Evolutionary conservation across 2,113 vertebrate genomes (phyloP), one percentile per base, ranked within the genome.

Genomic region (Noctilio leporinus): DNA sequence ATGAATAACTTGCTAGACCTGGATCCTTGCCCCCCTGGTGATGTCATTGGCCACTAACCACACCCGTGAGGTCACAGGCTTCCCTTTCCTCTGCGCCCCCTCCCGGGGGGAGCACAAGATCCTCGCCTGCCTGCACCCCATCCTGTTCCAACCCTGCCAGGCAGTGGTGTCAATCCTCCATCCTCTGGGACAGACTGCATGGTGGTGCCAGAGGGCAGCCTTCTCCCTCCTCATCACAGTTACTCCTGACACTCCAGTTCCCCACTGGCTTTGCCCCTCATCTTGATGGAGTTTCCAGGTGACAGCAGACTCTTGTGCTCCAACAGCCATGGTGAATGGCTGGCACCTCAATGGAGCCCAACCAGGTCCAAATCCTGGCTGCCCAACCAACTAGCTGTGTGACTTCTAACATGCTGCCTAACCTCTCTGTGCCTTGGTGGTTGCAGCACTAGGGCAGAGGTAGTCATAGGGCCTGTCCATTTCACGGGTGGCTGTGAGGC

Each of bases 1-100:
- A 96, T 45, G 98, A 98, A 98, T 98, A 98, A 95, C 98, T 97
- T 38, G 5, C 94, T 0, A 80, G 88, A 75, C 95, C 96, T 97
- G 95, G 97, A 97, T 97, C 87, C 96, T 84, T 0, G 96, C 91
- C 98, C 92, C 96, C 93, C 96, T n/a, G 89, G 95, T 98, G 98
- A 98, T 97, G 98, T 98, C 97, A 98, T 96, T 97, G 97, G 97
- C 97, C 3, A 0, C 5, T 3, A 67, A 95, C 97, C 96, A 88
- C 92, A 30, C 19, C 5, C 10, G 90, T 97, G 96, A 97, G 59
- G 90, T 97, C 97, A 97, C 72, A 95, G 97, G 97, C 95, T 98
- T 97, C 96, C 98, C 97, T 97, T 69, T 95, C 89, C 93, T 89
- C 53, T 55, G 80, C n/a, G 65, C 90, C 78, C 95, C 87, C 69